Conservation (phyloP, 2,113 vertebrate species). For the Pomatorhinus ruficollis region DNA sequence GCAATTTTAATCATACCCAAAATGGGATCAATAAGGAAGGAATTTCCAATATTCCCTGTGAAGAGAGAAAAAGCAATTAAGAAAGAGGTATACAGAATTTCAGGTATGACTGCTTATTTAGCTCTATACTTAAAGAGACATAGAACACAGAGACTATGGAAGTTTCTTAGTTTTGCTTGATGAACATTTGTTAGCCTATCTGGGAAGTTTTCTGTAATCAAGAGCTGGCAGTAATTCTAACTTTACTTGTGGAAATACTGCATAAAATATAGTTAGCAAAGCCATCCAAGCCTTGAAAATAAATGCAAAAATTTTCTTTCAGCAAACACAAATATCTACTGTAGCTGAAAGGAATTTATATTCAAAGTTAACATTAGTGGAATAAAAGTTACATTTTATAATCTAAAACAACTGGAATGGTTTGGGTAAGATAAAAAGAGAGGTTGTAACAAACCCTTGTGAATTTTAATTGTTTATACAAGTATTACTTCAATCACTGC, state of each 20-base stretch:
- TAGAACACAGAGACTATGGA: neutral
- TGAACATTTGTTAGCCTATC: neutral
- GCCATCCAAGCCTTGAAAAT: neutral
- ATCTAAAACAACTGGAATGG: neutral
- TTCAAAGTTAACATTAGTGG: neutral
- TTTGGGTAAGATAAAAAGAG: neutral
- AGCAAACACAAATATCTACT: neutral
- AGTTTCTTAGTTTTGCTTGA: neutral
- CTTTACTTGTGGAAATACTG: neutral
- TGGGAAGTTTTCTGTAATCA: neutral
- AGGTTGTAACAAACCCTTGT: neutral
- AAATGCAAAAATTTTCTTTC: neutral
- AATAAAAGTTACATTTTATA: neutral
- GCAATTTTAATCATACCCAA: slow-evolving; percentile 88
- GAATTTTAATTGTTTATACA: neutral
- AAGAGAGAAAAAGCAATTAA: neutral
- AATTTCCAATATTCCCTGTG: slow-evolving; percentile 92
- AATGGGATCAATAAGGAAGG: slow-evolving; percentile 88
- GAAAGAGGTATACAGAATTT: neutral
- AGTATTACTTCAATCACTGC: neutral
- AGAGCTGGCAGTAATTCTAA: neutral
- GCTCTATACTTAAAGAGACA: neutral
- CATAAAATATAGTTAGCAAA: neutral
- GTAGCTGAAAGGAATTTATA: neutral
- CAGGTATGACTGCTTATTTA: neutral